Evolutionary conservation across 2,888 invertebrate genomes (phyloP), one percentile per base, ranked within the genome.

Genomic region (Drosophila kanekoi): DNA sequence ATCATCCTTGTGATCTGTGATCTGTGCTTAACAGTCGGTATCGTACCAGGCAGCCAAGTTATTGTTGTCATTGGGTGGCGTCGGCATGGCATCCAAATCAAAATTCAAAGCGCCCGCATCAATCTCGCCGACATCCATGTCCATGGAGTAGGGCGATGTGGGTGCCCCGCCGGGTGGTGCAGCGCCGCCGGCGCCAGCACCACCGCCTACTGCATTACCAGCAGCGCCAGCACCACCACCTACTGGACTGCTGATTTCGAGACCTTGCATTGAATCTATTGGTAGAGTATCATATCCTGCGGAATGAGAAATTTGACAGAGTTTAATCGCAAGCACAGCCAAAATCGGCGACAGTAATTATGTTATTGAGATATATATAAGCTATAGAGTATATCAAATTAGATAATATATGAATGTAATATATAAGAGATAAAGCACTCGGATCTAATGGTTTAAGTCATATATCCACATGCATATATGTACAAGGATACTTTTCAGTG

Each of bases 1-100:
- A 14, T 59, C 54, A 18, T 33, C 47, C 18, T 48, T 37, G 35
- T 60, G 53, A 47, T 67, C 62, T 60, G 68, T 68, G 66, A 47
- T 67, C 62, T 60, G 68, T 68, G 66, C 76, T 72, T 95, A 98
- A 91, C 98, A 96, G 93, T 98, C 98, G 80, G 98, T 98, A 93
- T 98, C 98, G 93, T 98, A 98, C 98, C 98, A 98, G 89, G 98
- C 98, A 78, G 98, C 97, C 85, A 97, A 96, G 92, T 97, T 97
- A 92, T 96, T 96, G 93, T 97, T 97, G 93, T 97, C 97, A 89
- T 96, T 96, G 47, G 97, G 97, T 66, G 98, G 98, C 88, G 95
- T 95, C 68, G 95, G 95, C 90, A 94, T 94, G 90, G 96, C 95
- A 90, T 95, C 95, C 89, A 95, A 93, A 91, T 97, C 97, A 91